Evolutionary conservation across 2,797 vertebrate species (phyloP).

Genomic region (Aulostomus chinensis): DNA sequence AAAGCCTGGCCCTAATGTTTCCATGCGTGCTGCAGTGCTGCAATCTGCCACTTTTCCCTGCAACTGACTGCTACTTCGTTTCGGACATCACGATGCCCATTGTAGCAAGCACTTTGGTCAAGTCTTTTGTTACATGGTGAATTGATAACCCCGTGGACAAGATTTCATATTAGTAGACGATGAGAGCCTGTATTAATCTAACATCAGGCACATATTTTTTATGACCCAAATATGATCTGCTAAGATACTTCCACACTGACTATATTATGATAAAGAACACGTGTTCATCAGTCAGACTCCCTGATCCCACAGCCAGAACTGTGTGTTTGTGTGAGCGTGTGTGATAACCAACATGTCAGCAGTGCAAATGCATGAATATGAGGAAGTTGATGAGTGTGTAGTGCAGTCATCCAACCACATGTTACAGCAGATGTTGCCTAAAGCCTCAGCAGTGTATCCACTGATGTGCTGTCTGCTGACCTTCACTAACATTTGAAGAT

Average conservation of each 20-base stretch:
- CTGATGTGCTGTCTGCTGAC: constrained; percentile 48
- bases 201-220: constrained; percentile 20
- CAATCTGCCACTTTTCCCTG: constrained; percentile 15
- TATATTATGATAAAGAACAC: constrained; percentile 72
- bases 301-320: constrained; percentile 28
- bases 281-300: constrained; percentile 62
- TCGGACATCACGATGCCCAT: background rate
- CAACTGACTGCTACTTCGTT: constrained; percentile 23
- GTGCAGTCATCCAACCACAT: constrained; percentile 34
- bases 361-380: constrained; percentile 26
- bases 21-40: constrained; percentile 8
- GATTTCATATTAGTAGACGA: background rate
- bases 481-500: constrained; percentile 53
- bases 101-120: background rate
- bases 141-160: background rate
- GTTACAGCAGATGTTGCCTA: constrained; percentile 55
- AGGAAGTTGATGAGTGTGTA: background rate
- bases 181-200: constrained; percentile 5
- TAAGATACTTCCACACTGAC: constrained; percentile 54
- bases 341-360: constrained; percentile 2
- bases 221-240: constrained; percentile 30
- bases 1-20: constrained; percentile 1
- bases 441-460: constrained; percentile 39
- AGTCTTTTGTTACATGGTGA: constrained; percentile 7
- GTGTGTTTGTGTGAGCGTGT: constrained; percentile 16